These are phyloP conservation scores for Ciconia maguari DNA, from an alignment of 2,113 vertebrate genomes.

Conservation along the genomic window DNA sequence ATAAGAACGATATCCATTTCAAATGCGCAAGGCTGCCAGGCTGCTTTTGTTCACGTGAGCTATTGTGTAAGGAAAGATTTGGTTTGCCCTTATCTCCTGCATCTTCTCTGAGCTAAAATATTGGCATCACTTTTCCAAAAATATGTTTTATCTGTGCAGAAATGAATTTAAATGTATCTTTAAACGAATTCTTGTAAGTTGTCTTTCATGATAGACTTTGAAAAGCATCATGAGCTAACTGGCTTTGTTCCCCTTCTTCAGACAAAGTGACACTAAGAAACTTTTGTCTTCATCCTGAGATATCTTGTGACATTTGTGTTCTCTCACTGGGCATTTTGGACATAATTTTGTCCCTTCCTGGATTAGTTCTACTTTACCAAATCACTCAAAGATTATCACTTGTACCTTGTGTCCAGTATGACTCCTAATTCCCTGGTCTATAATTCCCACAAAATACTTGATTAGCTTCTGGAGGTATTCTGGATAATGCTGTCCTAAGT, in stretches of 20 bases:
- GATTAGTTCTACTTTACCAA: background rate
- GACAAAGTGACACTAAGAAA: background rate
- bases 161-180: background rate
- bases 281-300: background rate
- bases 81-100: background rate
- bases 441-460: background rate
- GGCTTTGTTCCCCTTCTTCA: background rate
- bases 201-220: background rate
- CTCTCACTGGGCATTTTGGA: background rate
- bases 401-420: background rate
- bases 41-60: background rate
- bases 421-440: background rate
- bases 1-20: background rate
- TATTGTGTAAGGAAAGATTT: background rate
- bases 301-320: background rate
- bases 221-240: background rate
- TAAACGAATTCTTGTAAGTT: background rate
- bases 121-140: background rate
- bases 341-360: background rate
- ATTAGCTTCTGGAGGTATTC: conserved; percentile 28
- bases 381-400: background rate
- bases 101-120: background rate
- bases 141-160: background rate
- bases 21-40: background rate
- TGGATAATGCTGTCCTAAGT: background rate